Evolutionary conservation across 2,797 vertebrate species (phyloP).

Genomic region (Urosaurus nigricauda): DNA sequence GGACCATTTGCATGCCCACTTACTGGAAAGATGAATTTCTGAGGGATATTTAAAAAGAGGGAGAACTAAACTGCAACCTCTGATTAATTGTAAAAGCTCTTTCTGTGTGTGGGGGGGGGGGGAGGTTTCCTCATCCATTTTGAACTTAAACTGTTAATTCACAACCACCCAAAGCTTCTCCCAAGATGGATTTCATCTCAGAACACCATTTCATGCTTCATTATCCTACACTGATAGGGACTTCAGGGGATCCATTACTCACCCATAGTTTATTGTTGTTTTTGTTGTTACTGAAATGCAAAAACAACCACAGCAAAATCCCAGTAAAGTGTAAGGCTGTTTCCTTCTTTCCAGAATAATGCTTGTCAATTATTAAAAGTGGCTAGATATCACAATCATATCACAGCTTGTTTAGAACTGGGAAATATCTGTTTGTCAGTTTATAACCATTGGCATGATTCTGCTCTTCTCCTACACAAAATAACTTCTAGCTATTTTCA

Average conservation of each 20-base stretch:
- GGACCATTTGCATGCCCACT: not conserved
- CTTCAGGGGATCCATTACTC: conserved; percentile 61
- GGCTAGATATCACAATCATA: not conserved
- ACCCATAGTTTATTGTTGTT: conserved; percentile 22
- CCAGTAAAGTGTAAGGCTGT: conserved; percentile 44
- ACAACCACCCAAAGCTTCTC: conserved; percentile 56
- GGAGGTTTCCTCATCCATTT: conserved; percentile 28
- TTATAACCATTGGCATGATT: not conserved
- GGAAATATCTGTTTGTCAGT: not conserved
- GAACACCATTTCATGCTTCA: conserved; percentile 71
- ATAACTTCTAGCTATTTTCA: not conserved
- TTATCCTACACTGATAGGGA: conserved; percentile 66
- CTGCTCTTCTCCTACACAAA: not conserved
- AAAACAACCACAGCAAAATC: not conserved
- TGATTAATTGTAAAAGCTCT: conserved; percentile 26
- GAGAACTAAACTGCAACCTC: not conserved
- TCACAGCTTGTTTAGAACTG: conserved; percentile 2
- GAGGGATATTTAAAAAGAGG: not conserved
- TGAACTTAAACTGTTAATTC: conserved; percentile 64
- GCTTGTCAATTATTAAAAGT: not conserved
- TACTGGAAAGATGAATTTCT: not conserved
- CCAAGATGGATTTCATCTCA: conserved; percentile 68
- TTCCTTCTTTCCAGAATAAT: not conserved
- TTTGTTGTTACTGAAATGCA: conserved; percentile 19
- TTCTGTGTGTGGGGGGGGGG: conserved; percentile 34